Conservation (phyloP, 2,888 invertebrate genomes). For the Leptinotarsa juncta region DNA sequence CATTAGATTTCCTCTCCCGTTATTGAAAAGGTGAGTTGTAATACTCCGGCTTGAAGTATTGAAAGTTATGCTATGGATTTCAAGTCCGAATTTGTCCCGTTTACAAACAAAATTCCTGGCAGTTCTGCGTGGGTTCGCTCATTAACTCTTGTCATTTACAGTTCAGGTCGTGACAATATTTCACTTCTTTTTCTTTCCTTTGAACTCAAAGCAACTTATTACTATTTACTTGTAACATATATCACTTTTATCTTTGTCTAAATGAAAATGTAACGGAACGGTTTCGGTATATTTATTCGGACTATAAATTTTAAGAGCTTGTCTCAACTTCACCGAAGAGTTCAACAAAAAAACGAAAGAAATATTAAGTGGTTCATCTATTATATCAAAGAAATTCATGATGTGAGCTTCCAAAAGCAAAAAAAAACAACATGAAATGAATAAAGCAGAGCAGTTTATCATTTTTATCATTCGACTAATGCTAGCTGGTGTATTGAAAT, state of each 20-base stretch:
- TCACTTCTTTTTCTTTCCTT: not conserved
- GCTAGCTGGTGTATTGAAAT: not conserved
- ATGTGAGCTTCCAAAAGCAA: not conserved
- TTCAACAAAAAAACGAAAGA: not conserved
- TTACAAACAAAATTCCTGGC: too few species aligned
- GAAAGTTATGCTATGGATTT: too few species aligned
- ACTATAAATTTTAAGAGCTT: conserved; percentile 19
- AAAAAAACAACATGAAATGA: not conserved
- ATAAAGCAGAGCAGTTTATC: conserved; percentile 22
- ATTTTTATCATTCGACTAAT: conserved; percentile 2
- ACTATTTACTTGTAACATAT: not conserved
- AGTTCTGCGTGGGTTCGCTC: not conserved
- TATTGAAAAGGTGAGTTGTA: too few species aligned
- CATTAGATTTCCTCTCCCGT: too few species aligned
- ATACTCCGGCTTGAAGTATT: too few species aligned
- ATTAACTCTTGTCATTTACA: not conserved
- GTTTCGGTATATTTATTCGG: conserved; percentile 21
- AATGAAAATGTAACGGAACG: conserved; percentile 25
- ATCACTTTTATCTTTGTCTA: conserved; percentile 1
- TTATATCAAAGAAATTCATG: conserved; percentile 10
- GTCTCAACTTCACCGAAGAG: not conserved
- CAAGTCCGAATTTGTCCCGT: too few species aligned
- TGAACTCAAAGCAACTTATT: not conserved
- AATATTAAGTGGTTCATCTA: conserved; percentile 11
- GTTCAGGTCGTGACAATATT: not conserved